Percentiles rank a stretch among this genome's conserved stretches.
These are phyloP conservation scores for Papilio elwesi DNA, from an alignment of 2,888 invertebrate genomes.

Conservation along the genomic window DNA sequence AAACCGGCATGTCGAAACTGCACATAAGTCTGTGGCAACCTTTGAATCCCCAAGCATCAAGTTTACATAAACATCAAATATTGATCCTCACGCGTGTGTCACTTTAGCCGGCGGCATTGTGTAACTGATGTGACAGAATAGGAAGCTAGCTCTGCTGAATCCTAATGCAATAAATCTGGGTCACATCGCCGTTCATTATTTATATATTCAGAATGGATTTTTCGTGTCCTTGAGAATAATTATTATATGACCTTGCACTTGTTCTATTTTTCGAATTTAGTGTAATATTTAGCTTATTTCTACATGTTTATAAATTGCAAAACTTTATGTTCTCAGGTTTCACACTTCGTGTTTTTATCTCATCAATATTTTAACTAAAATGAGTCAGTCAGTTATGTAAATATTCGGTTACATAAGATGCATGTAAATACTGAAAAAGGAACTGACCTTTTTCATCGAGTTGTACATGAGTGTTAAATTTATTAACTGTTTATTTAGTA, in stretches of 20 bases:
- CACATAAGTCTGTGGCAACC: slow-evolving; percentile 17
- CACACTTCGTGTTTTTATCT: not conserved
- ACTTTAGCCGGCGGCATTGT: slow-evolving; percentile 25
- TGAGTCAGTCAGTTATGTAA: slow-evolving; percentile 8
- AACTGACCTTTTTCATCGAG: not conserved
- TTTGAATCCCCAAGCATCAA: slow-evolving; percentile 10
- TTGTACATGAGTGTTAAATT: not conserved
- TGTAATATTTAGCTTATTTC: not conserved
- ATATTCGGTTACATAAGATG: not conserved
- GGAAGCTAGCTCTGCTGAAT: slow-evolving; percentile 38
- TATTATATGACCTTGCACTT: slow-evolving; percentile 37
- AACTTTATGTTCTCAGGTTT: not conserved
- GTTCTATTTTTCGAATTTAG: slow-evolving; percentile 16
- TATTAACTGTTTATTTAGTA: too few relatives aligned
- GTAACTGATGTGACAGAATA: slow-evolving; percentile 38
- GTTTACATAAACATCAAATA: slow-evolving; percentile 35
- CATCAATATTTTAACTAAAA: not conserved
- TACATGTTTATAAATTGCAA: not conserved
- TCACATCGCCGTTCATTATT: slow-evolving; percentile 30
- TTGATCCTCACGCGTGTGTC: slow-evolving; percentile 38
- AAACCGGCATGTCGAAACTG: not conserved
- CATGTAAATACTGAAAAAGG: not conserved
- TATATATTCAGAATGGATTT: slow-evolving; percentile 38
- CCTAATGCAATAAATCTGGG: slow-evolving; percentile 34
- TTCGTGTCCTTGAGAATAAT: slow-evolving; percentile 41